Conservation (phyloP, 2,113 vertebrate genomes). For the Ctenomys sociabilis region DNA sequence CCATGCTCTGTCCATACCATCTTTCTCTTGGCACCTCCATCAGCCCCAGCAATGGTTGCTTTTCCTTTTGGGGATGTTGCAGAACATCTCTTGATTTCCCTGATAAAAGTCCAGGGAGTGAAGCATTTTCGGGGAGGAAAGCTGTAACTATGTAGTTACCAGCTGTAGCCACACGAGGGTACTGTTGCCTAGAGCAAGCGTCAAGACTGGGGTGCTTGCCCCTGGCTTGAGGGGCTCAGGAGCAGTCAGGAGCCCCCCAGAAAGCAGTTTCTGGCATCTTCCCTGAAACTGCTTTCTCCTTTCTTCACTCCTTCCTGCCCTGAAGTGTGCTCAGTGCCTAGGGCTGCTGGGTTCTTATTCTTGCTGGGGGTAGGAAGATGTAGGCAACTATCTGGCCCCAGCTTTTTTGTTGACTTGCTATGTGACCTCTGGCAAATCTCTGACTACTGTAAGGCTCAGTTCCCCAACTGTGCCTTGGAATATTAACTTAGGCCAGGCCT, state of each 20-base stretch:
- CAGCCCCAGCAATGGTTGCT: not conserved
- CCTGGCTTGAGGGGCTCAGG: no score
- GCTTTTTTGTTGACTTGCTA: not conserved
- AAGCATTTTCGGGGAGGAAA: not conserved
- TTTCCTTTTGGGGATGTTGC: not conserved
- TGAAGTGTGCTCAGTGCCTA: not conserved
- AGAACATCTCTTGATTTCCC: no score
- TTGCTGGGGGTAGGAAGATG: not conserved
- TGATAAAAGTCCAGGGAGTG: not conserved
- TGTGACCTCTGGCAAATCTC: not conserved
- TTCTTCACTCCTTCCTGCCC: no score
- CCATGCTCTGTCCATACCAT: not conserved
- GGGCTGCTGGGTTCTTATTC: not conserved
- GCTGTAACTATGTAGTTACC: not conserved
- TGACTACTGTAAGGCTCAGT: not conserved
- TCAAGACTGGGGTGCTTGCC: not conserved
- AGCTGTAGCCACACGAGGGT: constrained; percentile 61
- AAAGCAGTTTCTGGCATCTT: not conserved
- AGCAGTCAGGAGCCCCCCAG: not conserved
- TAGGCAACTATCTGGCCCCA: not conserved
- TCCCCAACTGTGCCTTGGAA: not conserved
- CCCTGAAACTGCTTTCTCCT: not conserved
- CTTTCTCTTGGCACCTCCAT: not conserved
- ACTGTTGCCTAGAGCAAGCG: constrained; percentile 39
- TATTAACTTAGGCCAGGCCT: no score